Base-by-base conservation (phyloP, 2,113 vertebrate species). In the Thalassoma bifasciatum region DNA sequence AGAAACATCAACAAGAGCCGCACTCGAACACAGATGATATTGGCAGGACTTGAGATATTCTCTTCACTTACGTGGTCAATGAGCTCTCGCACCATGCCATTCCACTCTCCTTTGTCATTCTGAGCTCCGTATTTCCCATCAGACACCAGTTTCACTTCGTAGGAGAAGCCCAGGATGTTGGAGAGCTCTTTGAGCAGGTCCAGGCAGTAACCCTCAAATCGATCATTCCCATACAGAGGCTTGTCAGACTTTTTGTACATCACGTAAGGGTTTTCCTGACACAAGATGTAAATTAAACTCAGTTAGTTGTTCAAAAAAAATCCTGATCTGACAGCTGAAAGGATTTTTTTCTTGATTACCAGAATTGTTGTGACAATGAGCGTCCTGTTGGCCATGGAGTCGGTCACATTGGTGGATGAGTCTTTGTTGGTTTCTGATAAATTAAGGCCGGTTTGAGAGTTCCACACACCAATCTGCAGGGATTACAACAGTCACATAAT, bases 171-270 rank as follows among this genome's bases (percentile, higher is more conserved):
- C 71, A 99, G 89, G 67, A 99, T 98, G 87, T 95, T 97, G 78
- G 98, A 98, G 68, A 99, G 93, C 88, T 99, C 98, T 86, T 98
- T 98, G 53, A 99, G 92, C 60, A 99, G 92, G 90, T 99, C 98
- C 77, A 99, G 91, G 86, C 98, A 99, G 91, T 99, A 99, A 10
- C 98, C 98, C 83, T 99, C 98, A 2, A 99, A 99, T 78, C 98
- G 94, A 87, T 99, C 98, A 60, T 99, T 99, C 54, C 98, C 98
- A 10, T 98, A 97, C 24, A 99, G 88, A 0, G 98, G 97, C 87
- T 98, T 98, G 79, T 99, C 98, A 3, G 98, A 99, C 83, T 99
- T 99, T 93, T 96, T 97, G 77, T 98, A 95, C 98, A 98, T 99
- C 71, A 99, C 97, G 1, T 99, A 99, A 10, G 98, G 98, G 80